These are phyloP conservation scores for Drosophila arawakana DNA, from an alignment of 1,140 invertebrate genomes.

Conservation along the genomic window DNA sequence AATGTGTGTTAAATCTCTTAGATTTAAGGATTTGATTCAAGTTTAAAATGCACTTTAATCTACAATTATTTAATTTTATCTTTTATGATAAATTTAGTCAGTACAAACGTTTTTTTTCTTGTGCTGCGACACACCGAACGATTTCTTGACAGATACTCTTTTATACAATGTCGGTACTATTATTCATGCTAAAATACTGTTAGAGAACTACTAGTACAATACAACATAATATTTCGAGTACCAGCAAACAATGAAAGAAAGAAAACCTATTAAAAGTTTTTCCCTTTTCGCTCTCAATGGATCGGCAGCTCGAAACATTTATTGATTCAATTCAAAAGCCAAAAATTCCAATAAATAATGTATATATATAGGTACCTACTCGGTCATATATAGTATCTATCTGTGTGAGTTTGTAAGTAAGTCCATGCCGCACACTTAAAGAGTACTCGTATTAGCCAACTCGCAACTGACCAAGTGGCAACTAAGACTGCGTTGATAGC, in stretches of 20 bases:
- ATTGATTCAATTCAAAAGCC: constrained; percentile 61
- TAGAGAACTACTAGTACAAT: constrained; percentile 37
- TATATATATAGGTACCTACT: constrained; percentile 3
- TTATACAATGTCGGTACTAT: too few species aligned
- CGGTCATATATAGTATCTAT: too few species aligned
- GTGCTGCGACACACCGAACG: too few species aligned
- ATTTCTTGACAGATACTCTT: too few species aligned
- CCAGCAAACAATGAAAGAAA: constrained; percentile 51
- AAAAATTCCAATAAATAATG: constrained; percentile 77
- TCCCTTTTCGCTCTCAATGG: constrained; percentile 60
- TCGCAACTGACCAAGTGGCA: constrained; percentile 32
- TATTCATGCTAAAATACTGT: background rate
- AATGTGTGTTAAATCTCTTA: background rate
- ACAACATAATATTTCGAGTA: background rate
- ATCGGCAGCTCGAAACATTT: constrained; percentile 14
- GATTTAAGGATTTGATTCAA: too few species aligned
- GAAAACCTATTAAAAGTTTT: constrained; percentile 81
- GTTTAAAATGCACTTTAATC: too few species aligned
- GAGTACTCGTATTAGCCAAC: constrained; percentile 55
- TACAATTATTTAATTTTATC: too few species aligned
- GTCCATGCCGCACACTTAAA: constrained; percentile 53
- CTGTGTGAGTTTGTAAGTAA: constrained; percentile 1
- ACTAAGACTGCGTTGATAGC: constrained; percentile 38
- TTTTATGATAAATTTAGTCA: too few species aligned
- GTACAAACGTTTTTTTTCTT: too few species aligned